Conservation (phyloP, 1,140 invertebrate genomes). For the Cydia fagiglandana region DNA sequence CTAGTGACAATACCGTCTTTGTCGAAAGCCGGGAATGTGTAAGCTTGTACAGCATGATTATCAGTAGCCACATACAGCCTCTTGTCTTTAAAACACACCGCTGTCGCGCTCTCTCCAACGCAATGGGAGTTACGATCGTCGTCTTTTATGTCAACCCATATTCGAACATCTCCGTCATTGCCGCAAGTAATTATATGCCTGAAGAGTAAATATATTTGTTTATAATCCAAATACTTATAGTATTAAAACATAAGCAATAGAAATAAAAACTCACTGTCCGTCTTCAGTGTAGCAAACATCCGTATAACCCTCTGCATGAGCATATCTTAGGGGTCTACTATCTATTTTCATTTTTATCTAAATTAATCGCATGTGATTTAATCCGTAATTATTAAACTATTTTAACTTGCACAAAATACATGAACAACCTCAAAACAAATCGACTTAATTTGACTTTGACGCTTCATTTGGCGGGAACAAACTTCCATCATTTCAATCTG, state of each 20-base stretch:
- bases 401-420: neutral
- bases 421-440: constrained; percentile 12
- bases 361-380: neutral
- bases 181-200: constrained; percentile 93
- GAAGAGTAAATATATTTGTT: neutral
- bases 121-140: constrained; percentile 92
- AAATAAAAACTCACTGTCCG: constrained; percentile 84
- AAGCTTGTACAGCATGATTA: constrained; percentile 90
- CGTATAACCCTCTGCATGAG: constrained; percentile 94
- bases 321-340: constrained; percentile 87
- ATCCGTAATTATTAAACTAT: neutral
- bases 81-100: constrained; percentile 82
- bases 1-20: constrained; percentile 91
- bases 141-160: constrained; percentile 92
- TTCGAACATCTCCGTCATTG: constrained; percentile 93
- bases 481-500: neutral
- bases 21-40: constrained; percentile 89
- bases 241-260: neutral
- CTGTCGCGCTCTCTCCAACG: constrained; percentile 89
- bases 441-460: constrained; percentile 7
- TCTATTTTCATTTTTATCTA: constrained; percentile 80
- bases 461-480: constrained; percentile 32
- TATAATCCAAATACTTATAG: neutral
- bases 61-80: constrained; percentile 90
- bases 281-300: constrained; percentile 90